These are phyloP conservation scores for Netelia fuscicornis DNA, from an alignment of 2,888 invertebrate species.

Conservation along the genomic window DNA sequence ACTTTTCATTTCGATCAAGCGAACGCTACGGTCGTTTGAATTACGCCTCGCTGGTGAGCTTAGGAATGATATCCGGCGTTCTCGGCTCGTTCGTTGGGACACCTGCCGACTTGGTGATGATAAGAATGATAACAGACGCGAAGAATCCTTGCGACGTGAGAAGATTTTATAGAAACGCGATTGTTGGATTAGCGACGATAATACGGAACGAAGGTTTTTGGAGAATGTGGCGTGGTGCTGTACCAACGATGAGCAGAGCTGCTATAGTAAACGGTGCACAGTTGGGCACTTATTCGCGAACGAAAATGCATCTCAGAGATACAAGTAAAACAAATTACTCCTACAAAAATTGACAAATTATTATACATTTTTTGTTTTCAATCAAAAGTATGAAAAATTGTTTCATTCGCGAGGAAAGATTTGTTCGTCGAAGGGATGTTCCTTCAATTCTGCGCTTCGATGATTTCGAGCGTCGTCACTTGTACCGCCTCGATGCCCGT, in stretches of 20 bases:
- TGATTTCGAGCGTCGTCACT: constrained; percentile 88
- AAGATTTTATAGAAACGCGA: constrained; percentile 87
- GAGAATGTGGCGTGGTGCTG: constrained; percentile 87
- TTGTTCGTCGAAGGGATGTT: constrained; percentile 72
- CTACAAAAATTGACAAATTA: not conserved
- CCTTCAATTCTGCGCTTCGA: constrained; percentile 86
- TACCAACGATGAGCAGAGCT: constrained; percentile 85
- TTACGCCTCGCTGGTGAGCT: constrained; percentile 72
- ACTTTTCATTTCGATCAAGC: constrained; percentile 58
- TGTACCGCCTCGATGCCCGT: constrained; percentile 89
- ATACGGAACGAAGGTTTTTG: constrained; percentile 87
- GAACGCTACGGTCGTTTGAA: constrained; percentile 68
- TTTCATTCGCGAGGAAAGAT: constrained; percentile 52
- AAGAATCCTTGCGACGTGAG: constrained; percentile 86
- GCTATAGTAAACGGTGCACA: constrained; percentile 90
- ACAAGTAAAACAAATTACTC: constrained; percentile 65
- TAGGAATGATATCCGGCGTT: constrained; percentile 88
- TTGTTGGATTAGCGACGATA: constrained; percentile 87
- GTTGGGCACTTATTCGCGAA: constrained; percentile 88
- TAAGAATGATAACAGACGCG: constrained; percentile 89
- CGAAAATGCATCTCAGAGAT: constrained; percentile 83
- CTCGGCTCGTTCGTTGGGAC: constrained; percentile 88
- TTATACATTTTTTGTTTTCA: not conserved
- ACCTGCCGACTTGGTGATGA: constrained; percentile 87
- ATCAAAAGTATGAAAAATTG: not conserved